These are phyloP conservation scores for Urophycis tenuis DNA, from an alignment of 2,797 vertebrate genomes.

Conservation along the genomic window DNA sequence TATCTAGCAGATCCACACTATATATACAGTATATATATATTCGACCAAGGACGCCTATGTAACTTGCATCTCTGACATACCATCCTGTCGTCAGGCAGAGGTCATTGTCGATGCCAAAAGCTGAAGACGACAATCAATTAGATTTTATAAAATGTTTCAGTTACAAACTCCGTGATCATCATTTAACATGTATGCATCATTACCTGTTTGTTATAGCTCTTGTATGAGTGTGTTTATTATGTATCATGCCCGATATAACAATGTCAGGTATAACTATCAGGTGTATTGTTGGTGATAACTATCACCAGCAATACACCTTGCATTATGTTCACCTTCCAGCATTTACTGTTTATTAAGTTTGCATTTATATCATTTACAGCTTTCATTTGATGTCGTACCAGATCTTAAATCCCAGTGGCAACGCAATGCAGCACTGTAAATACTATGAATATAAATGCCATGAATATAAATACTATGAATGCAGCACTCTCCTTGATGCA, in stretches of 20 bases:
- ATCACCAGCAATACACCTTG: neutral
- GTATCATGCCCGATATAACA: too few relatives aligned
- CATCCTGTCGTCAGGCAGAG: neutral
- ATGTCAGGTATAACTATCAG: too few relatives aligned
- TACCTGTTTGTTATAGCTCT: too few relatives aligned
- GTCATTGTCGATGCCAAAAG: neutral
- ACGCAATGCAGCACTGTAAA: neutral
- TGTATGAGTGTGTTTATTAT: too few relatives aligned
- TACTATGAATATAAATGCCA: neutral
- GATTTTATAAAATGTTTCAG: neutral
- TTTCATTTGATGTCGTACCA: neutral
- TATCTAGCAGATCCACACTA: constrained; percentile 51
- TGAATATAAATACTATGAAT: neutral
- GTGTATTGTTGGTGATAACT: neutral
- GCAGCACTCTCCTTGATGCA: neutral
- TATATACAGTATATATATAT: constrained; percentile 25
- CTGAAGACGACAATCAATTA: neutral
- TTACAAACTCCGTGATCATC: neutral
- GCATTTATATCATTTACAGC: neutral
- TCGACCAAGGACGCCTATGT: neutral
- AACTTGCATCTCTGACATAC: neutral
- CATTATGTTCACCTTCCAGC: neutral
- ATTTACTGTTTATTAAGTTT: neutral
- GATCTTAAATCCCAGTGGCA: neutral
- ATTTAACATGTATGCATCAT: too few relatives aligned